Base-by-base conservation (phyloP, 2,888 invertebrate genomes). In the Prosopocoilus inquinatus region DNA sequence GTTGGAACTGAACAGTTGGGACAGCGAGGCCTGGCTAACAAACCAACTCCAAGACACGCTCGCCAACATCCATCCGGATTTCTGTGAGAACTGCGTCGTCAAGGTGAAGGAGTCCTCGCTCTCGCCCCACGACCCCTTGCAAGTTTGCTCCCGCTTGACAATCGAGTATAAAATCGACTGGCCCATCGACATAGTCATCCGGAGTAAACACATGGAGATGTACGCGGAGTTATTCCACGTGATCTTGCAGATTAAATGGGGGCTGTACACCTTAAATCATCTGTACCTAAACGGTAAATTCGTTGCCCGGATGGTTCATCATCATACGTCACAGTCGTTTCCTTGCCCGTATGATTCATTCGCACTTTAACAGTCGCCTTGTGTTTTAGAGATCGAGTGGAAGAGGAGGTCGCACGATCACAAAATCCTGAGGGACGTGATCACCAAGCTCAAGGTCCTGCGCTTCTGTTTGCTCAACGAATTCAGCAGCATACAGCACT, bases 171-270 rank as follows among this genome's bases (percentile, higher is more conserved):
- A 67, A 34, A 65, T 75, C 3, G 58, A 67, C 11, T 77, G 76
- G 75, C 77, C 77, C 0, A 59, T 75, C 36, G 75, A 69, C 58
- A 68, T 76, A n/a, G 69, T 77, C 7, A 71, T 77, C 28, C 64
- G 61, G 3, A 53, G 62, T 1, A 59, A 65, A n/a, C 73, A 76
- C 36, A 64, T 75, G 49, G 57, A 57, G 8, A 62, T 70, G 58
- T 77, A 77, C 50, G 64, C 67, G 47, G 68, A 71, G 8, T 53
- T 75, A n/a, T 77, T 76, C 58, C 65, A 68, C 41, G 71, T 76
- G 53, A 65, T 76, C 7, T 57, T 77, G 60, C 72, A 70, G 51
- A 58, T 77, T 2, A 76, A 77, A 60, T 77, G 77, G 76, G 75
- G 72, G 1, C 50, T 76, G 13, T 70, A 74, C 48, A 73, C 73